Base-by-base conservation (phyloP, 2,113 vertebrate species). In the Leptobrachium ailaonicum region DNA sequence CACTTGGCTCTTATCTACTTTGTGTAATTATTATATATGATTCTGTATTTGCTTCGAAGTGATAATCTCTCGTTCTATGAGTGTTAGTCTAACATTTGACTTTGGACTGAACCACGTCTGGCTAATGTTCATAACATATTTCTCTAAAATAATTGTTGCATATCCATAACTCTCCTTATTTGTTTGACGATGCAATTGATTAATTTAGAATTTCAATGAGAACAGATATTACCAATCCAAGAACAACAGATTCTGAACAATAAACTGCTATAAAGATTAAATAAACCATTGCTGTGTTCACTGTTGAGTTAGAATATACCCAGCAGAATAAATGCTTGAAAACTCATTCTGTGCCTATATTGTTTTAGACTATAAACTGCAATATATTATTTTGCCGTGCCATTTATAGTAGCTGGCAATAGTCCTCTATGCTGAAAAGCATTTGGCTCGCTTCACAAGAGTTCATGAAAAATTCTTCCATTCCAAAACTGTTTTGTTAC, bases 341-440 rank as follows among this genome's bases (percentile, higher is more conserved):
- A 75, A 64, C 20, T 41, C 32, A 41, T 42, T 41, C 7, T 64
- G 45, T 41, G 40, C 45, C 11, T 62, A 45, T 72, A 56, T n/a
- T 47, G 60, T 71, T 72, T 60, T 72, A 80, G 71, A 40, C 62
- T 60, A 60, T 74, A 68, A 67, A 80, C 67, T 68, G n/a, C 14
- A 14, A 43, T 10, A 41, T 66, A 13, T 73, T 80, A 56, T 42
- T 80, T 44, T 58, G 70, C 41, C 14, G 41, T 58, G 14, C 77
- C 50, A 73, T 80, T 80, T 73, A 67, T 73, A 67, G 50, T 47
- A 45, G 14, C 63, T 80, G 78, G 71, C 78, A 58, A 40, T 11
- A 63, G 9, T 68, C 42, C 71, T 5, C 71, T 43, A 44, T 80
- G 71, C 78, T 73, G 78, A 80, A 80, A 80, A 74, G 78, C 63